Base-by-base conservation (phyloP, 2,113 vertebrate species). In the Setophaga coronata region DNA sequence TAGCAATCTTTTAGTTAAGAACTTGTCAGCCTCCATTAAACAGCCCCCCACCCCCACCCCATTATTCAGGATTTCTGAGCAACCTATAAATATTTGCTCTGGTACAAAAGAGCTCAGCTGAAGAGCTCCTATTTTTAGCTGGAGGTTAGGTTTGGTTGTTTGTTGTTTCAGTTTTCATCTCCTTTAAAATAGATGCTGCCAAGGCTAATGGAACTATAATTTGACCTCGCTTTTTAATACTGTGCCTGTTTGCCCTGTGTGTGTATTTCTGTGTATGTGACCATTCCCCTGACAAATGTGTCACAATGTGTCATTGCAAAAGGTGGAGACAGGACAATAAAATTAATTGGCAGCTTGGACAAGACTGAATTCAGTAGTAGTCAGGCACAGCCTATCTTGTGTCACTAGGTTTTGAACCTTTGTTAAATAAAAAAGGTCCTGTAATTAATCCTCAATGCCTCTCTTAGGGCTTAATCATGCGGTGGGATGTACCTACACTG, bases 81-180 rank as follows among this genome's bases (percentile, higher is more conserved):
- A 76, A 85, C 65, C 69, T 89, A 80, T 84, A 89, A 87, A 73
- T 90, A 92, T 65, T 89, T 87, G 48, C 80, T 82, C 28, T 3
- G 6, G 69, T 84, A 92, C 62, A 89, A 87, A 96, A 87, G 53
- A 69, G 28, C 70, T 91, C 73, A 66, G 48, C 45, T 69, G 69
- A 93, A 95, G 77, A 82, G 54, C 70, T 90, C 38, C 64, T 93
- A 25, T 89, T 95, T 90, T 88, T 92, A 92, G 90, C 82, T 71
- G 64, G 76, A 93, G 86, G 80, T 93, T 81, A 83, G 53, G 29
- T 90, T 95, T 69, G 10, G 11, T 57, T 94, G 36, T 7, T 89
- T 89, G 71, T 57, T 95, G 82, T 34, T 83, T 77, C 16, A 1
- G 26, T 92, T 96, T 89, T 64, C 56, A 26, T 56, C 47, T 89